Base-by-base conservation (phyloP, 2,113 vertebrate genomes). In the Hyperoodon ampullatus region DNA sequence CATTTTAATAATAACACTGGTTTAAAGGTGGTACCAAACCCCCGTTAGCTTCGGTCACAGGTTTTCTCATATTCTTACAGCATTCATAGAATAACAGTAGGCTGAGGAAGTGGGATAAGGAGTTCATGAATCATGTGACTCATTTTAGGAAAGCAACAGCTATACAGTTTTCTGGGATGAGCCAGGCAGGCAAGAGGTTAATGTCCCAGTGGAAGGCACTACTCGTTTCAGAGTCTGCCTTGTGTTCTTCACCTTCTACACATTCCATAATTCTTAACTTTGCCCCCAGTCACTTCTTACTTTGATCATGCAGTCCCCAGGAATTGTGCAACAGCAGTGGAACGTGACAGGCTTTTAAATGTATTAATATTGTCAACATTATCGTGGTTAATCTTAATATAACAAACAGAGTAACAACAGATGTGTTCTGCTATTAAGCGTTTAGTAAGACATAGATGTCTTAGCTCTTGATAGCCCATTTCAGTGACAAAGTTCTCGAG, bases 371-470 rank as follows among this genome's bases (percentile, higher is more conserved):
- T 98, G 63, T 96, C 93, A 90, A 1, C 88, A 83, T 96, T 95
- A 88, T 95, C 96, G 92, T 97, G 78, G 83, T 93, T 98, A 97
- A 97, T 98, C 96, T 96, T 98, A 95, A 96, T 97, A 81, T 81
- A 97, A 92, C 42, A 80, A 95, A 95, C 55, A 88, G 24, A 65
- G 60, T 94, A 93, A 82, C 75, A 97, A 82, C 95, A 96, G 94
- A 86, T 97, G 74, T 96, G 21, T 92, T 97, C 94, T 97, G 87
- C 74, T 95, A 14, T 96, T 70, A 95, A 97, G 87, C 19, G 3
- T 80, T 96, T 95, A 88, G 68, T 94, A 90, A 97, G 55, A 71
- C 91, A 97, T 96, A 96, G 96, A 83, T 81, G 33, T 50, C 87
- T 23, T 66, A 88, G 39, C 93, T 97, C 6, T 5, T 78, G 61